Evolutionary conservation across 2,888 invertebrate genomes (phyloP).

Genomic region (Drosophila picticornis): DNA sequence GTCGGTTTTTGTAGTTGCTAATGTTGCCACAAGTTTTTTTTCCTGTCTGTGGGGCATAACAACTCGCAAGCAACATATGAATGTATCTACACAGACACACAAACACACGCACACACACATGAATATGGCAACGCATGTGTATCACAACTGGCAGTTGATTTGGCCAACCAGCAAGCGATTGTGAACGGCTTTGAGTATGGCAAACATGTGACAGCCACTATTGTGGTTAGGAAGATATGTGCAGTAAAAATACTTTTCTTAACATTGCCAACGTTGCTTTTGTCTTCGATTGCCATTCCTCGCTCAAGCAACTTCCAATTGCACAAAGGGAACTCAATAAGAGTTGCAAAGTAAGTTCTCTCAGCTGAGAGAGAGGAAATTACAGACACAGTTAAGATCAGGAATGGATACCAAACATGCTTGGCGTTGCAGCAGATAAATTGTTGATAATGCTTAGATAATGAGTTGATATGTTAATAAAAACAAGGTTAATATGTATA

Average conservation of each 20-base stretch:
- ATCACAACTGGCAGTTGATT: conserved; percentile 39
- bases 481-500: too few species aligned
- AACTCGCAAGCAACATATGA: conserved; percentile 19
- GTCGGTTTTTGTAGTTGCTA: conserved; percentile 31
- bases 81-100: conserved; percentile 7
- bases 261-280: neutral
- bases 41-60: conserved; percentile 42
- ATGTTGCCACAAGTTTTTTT: conserved; percentile 59
- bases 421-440: neutral
- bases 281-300: neutral
- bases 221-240: conserved; percentile 5
- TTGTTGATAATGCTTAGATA: neutral
- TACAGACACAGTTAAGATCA: neutral
- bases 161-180: conserved; percentile 30
- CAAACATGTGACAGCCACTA: conserved; percentile 34
- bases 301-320: neutral
- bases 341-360: neutral
- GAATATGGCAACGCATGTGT: conserved; percentile 20
- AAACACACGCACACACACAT: conserved; percentile 26
- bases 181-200: conserved; percentile 29
- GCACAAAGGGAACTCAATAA: neutral
- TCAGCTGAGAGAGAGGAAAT: neutral
- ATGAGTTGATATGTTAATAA: neutral
- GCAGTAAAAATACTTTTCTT: neutral
- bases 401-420: neutral